Conservation (phyloP, 1,140 invertebrate species). For the Drosophila chauvacae region DNA sequence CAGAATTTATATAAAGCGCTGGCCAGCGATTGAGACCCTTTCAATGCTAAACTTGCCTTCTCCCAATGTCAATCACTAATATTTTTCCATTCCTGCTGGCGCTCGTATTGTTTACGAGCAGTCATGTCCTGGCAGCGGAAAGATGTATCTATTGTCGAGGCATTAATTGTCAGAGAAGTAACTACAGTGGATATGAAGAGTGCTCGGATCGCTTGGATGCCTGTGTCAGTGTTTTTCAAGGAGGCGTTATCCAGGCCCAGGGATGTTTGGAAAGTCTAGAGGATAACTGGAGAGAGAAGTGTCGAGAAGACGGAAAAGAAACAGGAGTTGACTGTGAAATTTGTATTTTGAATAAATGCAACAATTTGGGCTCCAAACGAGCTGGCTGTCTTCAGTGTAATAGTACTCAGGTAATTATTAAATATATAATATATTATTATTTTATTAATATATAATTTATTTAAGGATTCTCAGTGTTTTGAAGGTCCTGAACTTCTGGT, state of each 20-base stretch:
- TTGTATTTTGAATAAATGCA: slow-evolving; percentile 64
- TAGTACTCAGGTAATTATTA: slow-evolving; percentile 37
- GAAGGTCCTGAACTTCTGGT: slow-evolving; percentile 27
- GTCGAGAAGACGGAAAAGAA: background rate
- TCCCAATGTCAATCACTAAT: slow-evolving; percentile 51
- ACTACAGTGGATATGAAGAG: slow-evolving; percentile 46
- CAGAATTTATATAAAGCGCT: slow-evolving; percentile 64
- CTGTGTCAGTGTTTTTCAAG: slow-evolving; percentile 68
- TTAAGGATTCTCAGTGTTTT: slow-evolving; percentile 55
- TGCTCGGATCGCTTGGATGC: slow-evolving; percentile 64
- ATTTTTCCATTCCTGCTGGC: background rate
- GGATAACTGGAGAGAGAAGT: slow-evolving; percentile 29
- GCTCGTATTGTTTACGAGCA: slow-evolving; percentile 13
- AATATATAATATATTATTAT: background rate
- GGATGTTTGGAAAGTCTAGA: slow-evolving; percentile 58
- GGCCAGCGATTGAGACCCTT: background rate
- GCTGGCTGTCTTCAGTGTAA: slow-evolving; percentile 67
- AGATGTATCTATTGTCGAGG: slow-evolving; percentile 67
- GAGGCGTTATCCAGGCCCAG: slow-evolving; percentile 59
- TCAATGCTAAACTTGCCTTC: slow-evolving; percentile 54
- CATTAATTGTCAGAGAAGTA: slow-evolving; percentile 72
- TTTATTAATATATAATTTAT: background rate
- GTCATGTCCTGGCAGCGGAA: slow-evolving; percentile 36
- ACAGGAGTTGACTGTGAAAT: slow-evolving; percentile 43
- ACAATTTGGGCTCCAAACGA: slow-evolving; percentile 42